These are phyloP conservation scores for Metopolophium dirhodum DNA, from an alignment of 1,140 invertebrate genomes.

Conservation along the genomic window DNA sequence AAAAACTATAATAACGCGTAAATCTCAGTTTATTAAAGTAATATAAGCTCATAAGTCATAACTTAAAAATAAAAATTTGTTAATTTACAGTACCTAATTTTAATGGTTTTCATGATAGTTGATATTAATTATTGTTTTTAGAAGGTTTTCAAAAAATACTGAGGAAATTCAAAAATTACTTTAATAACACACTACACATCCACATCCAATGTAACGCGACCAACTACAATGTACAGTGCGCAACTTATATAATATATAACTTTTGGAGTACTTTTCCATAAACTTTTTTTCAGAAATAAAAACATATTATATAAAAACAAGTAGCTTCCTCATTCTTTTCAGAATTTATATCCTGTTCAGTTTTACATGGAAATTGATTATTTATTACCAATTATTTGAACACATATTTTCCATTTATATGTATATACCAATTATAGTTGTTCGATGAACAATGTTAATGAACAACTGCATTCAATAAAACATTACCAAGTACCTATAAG, in stretches of 20 bases:
- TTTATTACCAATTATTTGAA: neutral
- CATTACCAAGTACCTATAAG: neutral
- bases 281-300: neutral
- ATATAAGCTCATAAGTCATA: no score
- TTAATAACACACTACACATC: neutral
- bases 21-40: no score
- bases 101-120: neutral
- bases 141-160: neutral
- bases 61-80: neutral
- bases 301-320: neutral
- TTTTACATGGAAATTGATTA: neutral
- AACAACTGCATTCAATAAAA: neutral
- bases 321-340: neutral
- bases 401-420: neutral
- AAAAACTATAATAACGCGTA: no score
- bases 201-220: neutral
- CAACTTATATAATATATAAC: neutral
- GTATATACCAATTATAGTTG: neutral
- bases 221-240: neutral
- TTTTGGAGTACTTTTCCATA: neutral
- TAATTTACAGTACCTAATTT: neutral
- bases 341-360: neutral
- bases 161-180: neutral
- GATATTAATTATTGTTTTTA: neutral
- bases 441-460: neutral